These are phyloP conservation scores for Rhagologus leucostigma DNA, from an alignment of 2,113 vertebrate species.

Conservation along the genomic window DNA sequence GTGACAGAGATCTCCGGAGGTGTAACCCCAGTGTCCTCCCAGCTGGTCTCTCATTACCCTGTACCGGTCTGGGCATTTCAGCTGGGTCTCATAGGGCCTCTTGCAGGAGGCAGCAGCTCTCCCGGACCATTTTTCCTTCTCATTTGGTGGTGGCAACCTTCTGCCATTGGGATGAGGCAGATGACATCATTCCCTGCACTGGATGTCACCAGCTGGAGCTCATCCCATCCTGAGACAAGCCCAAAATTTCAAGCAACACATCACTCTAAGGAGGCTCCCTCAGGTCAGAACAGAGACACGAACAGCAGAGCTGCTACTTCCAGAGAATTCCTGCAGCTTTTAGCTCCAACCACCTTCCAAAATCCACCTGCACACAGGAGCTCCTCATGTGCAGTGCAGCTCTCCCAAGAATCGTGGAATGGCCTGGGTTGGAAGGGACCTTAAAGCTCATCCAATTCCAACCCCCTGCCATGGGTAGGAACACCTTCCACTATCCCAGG, in stretches of 20 bases:
- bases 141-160: neutral
- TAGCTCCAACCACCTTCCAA: neutral
- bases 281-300: neutral
- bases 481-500: neutral
- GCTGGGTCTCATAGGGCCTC: neutral
- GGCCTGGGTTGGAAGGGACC: neutral
- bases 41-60: neutral
- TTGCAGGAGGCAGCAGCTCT: neutral
- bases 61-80: neutral
- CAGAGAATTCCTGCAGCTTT: neutral
- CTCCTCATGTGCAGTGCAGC: neutral
- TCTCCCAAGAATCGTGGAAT: neutral
- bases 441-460: accelerated
- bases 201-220: neutral
- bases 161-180: neutral
- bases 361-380: neutral
- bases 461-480: neutral
- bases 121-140: neutral
- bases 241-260: neutral
- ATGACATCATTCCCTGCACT: neutral
- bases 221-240: neutral
- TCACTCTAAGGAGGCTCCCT: neutral
- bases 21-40: neutral
- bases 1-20: neutral
- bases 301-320: neutral